Base-by-base conservation (phyloP, 2,888 invertebrate species). In the Megastigmus dorsalis region DNA sequence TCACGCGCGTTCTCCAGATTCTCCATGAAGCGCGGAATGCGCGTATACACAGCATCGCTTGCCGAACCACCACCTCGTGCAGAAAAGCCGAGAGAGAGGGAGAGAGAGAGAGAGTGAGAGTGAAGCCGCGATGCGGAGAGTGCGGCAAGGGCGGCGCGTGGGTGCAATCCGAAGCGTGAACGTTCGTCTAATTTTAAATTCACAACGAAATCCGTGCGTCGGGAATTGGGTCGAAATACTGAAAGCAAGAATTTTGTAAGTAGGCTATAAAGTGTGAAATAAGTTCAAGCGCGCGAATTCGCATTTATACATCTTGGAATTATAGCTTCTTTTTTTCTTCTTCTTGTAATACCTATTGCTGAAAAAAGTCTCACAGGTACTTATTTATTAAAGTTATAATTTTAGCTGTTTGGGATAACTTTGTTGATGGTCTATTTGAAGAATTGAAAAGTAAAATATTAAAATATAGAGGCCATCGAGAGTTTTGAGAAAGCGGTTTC, bases 121-220 rank as follows among this genome's bases (percentile, higher is more conserved):
- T 7, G 20, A 38, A 33, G n/a, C 18, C 20, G 5, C 9, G 18
- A 6, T 5, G 33, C 3, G 33, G 33, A 3, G 3, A 7, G 33
- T 10, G 30, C 18, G 45, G 41, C 55, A 68, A 62, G 73, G 73
- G 73, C 67, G 41, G 71, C 30, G 72, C 50, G 79, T 78, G 78
- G 79, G 76, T 78, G 80, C 79, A 78, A 80, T 80, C 76, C 36
- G 38, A 28, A 20, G 26, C 41, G 28, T 13, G 30, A 55, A 79
- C 79, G 76, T 78, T 77, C 74, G 71, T 83, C 84, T 84, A 84
- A 84, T 82, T 84, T 84, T 83, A 82, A 81, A 83, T 75, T 80
- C 60, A 65, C 71, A 55, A 63, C 57, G 71, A 63, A 65, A 54
- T 45, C 54, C 43, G 48, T 20, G 13, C 43, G 54, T 3, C 41